Evolutionary conservation across 2,113 vertebrate genomes (phyloP), one percentile per base, ranked within the genome.

Genomic region (Stomatorhinus ivindoensis): DNA sequence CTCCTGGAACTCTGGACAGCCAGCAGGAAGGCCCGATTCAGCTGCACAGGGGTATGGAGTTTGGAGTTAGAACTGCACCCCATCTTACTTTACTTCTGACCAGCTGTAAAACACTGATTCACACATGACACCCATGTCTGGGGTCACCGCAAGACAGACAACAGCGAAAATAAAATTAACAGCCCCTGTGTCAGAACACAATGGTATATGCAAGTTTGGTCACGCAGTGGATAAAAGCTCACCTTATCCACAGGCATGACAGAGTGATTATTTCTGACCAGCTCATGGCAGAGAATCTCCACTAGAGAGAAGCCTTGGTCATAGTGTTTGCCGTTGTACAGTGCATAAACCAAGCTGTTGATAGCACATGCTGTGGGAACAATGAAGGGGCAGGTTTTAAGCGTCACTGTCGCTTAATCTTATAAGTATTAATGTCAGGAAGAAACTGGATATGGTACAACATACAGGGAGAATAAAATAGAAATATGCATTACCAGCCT

Each of bases 251-350:
- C 89, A 47, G 96, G 90, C 3, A 97, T 90, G 0, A 94, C 94
- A 0, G 87, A 86, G 0, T 92, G 89, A 5, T 89, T 89, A 19
- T 92, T 93, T 61, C 93, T 96, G 88, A 88, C 91, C 35, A 97
- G 90, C 58, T 94, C 91, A 86, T 88, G 90, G 92, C 97, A 98
- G 61, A 98, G 42, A 42, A 94, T 94, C 91, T 96, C 94, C 0
- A 94, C 95, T 48, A 98, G 11, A 0, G 91, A 91, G 90, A 94
- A 94, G 65, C 96, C 97, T 91, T 97, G 96, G 0, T 93, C 88
- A 31, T 96, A 97, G 2, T 97, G 94, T 90, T 94, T 95, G 76
- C 93, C 95, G 92, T 93, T 96, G 88, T 97, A 97, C 93, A 99
- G 95, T 86, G 95, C 94, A 88, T 96, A 97, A n/a, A 95, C 95